These are phyloP conservation scores for Altica lythri DNA, from an alignment of 2,888 invertebrate species.

Conservation along the genomic window DNA sequence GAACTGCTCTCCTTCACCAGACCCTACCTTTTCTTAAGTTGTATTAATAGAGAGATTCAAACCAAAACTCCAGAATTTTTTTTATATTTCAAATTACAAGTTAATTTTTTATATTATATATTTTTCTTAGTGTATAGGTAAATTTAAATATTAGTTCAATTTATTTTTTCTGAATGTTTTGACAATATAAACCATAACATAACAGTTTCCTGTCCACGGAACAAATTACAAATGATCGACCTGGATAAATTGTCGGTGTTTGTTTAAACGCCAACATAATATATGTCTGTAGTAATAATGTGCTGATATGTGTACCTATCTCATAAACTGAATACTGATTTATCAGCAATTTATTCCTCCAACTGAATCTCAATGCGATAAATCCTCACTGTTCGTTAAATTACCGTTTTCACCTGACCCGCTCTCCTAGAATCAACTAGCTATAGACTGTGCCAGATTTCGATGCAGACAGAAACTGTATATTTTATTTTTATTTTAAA, in stretches of 20 bases:
- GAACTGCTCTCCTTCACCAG: too few species aligned
- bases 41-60: too few species aligned
- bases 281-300: constrained; percentile 1
- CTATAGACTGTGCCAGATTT: constrained; percentile 2
- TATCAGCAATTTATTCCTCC: constrained; percentile 16
- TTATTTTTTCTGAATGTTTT: background rate
- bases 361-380: constrained; percentile 14
- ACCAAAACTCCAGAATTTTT: too few species aligned
- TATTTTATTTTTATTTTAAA: too few species aligned
- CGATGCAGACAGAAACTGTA: background rate
- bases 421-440: constrained; percentile 19
- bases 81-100: too few species aligned
- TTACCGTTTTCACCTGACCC: constrained; percentile 26
- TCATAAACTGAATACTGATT: constrained; percentile 13
- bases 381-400: constrained; percentile 18
- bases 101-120: too few species aligned
- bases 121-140: too few species aligned
- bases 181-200: background rate
- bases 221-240: constrained; percentile 6
- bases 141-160: too few species aligned
- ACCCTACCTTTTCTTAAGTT: too few species aligned
- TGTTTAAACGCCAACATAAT: constrained; percentile 7
- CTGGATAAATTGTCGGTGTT: constrained; percentile 1
- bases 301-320: constrained; percentile 8
- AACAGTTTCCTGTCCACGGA: constrained; percentile 2